phyloP scores from a whole-genome alignment of 2,797 vertebrate genomes.

The Paedocypris micromegethes region DNA sequence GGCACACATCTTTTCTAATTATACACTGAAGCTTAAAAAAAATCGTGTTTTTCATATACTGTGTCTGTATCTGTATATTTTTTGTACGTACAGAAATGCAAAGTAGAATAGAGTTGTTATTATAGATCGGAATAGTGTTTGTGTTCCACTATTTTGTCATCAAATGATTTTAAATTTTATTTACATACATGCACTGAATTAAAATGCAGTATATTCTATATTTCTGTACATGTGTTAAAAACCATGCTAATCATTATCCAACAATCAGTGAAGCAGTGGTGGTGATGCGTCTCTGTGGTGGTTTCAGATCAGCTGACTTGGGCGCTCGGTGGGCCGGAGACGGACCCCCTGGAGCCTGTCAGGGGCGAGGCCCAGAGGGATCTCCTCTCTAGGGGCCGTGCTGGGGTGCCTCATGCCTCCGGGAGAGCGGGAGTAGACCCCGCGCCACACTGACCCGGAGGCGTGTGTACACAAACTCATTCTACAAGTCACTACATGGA shows the following conservation, averaged over 20 bases:
- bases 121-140: too few species aligned
- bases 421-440: constrained; percentile 50
- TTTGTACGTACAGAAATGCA: too few species aligned
- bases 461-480: constrained; percentile 47
- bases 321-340: constrained; percentile 29
- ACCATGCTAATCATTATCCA: background rate
- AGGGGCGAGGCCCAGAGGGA: constrained; percentile 49
- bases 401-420: constrained; percentile 59
- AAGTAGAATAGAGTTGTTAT: too few species aligned
- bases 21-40: too few species aligned
- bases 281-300: background rate
- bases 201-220: too few species aligned
- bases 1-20: too few species aligned
- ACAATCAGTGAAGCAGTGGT: background rate
- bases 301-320: constrained; percentile 72
- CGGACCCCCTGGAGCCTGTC: constrained; percentile 46
- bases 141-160: too few species aligned
- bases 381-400: constrained; percentile 56
- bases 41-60: too few species aligned
- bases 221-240: background rate
- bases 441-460: constrained; percentile 54
- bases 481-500: constrained; percentile 21
- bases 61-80: too few species aligned
- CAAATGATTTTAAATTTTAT: too few species aligned
- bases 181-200: too few species aligned